Percentiles rank a stretch among this genome's conserved stretches.
These are phyloP conservation scores for Eulemur rubriventer DNA, from an alignment of 2,797 vertebrate genomes.

Conservation along the genomic window DNA sequence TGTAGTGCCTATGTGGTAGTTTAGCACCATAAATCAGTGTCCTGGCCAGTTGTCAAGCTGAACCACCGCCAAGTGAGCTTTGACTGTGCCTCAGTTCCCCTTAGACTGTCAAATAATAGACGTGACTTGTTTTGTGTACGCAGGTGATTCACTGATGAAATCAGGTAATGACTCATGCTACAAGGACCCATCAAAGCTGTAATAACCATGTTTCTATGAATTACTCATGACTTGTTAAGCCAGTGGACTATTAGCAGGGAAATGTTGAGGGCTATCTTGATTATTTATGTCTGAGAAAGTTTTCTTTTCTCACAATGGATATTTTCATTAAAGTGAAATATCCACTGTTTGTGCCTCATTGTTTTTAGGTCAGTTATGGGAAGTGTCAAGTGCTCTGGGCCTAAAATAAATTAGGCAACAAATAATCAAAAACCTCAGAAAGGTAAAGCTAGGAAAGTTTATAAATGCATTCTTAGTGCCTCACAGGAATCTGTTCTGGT, in stretches of 20 bases:
- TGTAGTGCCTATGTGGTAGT: background rate
- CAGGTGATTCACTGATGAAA: background rate
- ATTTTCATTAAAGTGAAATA: background rate
- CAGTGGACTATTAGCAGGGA: background rate
- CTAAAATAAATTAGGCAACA: background rate
- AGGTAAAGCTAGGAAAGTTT: background rate
- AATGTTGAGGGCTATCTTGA: background rate
- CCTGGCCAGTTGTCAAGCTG: background rate
- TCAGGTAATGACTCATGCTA: background rate
- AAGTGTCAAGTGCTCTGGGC: background rate
- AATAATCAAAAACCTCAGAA: background rate
- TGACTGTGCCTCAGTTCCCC: background rate
- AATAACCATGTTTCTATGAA: background rate
- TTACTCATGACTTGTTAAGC: background rate
- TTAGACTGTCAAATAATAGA: background rate
- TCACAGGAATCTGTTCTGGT: background rate
- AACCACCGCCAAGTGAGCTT: background rate
- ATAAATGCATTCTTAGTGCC: fast-evolving
- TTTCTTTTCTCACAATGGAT: background rate
- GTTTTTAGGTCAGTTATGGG: background rate
- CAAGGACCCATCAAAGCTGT: background rate
- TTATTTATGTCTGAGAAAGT: background rate
- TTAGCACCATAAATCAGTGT: background rate
- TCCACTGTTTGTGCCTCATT: background rate
- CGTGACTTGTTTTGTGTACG: background rate